Evolutionary conservation across 1,140 invertebrate genomes (phyloP).

Genomic region (Caenorhabditis remanei): DNA sequence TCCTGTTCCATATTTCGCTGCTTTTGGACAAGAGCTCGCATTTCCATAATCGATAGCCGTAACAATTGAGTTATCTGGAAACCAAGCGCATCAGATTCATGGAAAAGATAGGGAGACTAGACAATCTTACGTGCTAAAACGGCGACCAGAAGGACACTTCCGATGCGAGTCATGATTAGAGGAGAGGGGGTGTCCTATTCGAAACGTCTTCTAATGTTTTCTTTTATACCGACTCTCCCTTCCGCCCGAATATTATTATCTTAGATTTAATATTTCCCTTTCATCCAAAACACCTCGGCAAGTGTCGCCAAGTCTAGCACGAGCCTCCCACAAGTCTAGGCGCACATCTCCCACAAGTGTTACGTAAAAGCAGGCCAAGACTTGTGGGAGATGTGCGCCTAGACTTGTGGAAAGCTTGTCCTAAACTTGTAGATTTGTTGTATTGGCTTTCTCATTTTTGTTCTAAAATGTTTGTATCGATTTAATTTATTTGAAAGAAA

Average conservation of each 20-base stretch:
- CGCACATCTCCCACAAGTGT: too few species aligned
- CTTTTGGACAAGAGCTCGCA: conserved; percentile 49
- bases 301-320: too few species aligned
- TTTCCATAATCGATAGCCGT: conserved; percentile 43
- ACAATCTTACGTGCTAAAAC: conserved; percentile 7
- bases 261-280: neutral
- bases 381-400: too few species aligned
- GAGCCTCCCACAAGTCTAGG: too few species aligned
- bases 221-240: conserved; percentile 14
- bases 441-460: too few species aligned
- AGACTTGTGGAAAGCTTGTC: too few species aligned
- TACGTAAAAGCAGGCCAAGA: too few species aligned
- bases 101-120: neutral
- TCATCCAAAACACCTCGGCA: conserved; percentile 22
- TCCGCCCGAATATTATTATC: conserved; percentile 6
- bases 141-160: neutral
- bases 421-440: too few species aligned
- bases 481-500: too few species aligned
- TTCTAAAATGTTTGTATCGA: too few species aligned
- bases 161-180: conserved; percentile 20
- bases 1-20: conserved; percentile 58
- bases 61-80: conserved; percentile 19
- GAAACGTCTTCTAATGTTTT: neutral
- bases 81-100: neutral
- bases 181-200: too few species aligned